Evolutionary conservation across 1,140 invertebrate genomes (phyloP).

Genomic region (Drosophila sp.): DNA sequence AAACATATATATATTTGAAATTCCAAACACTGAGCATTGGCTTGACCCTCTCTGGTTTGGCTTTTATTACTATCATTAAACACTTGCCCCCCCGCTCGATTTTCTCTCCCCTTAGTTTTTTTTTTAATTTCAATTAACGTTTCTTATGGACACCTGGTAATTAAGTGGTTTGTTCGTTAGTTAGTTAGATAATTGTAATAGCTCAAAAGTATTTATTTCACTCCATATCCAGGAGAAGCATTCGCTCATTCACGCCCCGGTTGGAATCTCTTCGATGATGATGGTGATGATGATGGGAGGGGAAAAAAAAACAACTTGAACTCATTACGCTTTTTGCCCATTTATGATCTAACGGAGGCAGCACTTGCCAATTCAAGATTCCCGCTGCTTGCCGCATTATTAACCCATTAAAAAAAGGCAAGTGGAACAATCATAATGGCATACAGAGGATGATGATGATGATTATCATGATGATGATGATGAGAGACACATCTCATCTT

Average conservation of each 20-base stretch:
- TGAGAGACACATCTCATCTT: slow-evolving; percentile 8
- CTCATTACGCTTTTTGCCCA: slow-evolving; percentile 11
- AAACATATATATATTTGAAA: no score
- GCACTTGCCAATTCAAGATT: slow-evolving; percentile 8
- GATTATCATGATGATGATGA: slow-evolving; percentile 2
- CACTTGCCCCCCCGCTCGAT: not conserved
- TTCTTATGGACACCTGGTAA: slow-evolving; percentile 9
- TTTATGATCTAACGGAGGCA: slow-evolving; percentile 7
- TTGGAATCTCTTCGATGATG: slow-evolving; percentile 3
- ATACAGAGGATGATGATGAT: not conserved
- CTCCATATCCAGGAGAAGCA: not conserved
- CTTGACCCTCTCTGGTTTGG: no score
- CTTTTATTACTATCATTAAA: no score
- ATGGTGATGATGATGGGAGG: not conserved
- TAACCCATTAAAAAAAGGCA: slow-evolving; percentile 10
- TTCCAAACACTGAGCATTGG: no score
- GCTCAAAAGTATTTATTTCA: slow-evolving; percentile 4
- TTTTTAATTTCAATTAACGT: not conserved
- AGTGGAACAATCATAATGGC: slow-evolving; percentile 4
- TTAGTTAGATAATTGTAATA: slow-evolving; percentile 3
- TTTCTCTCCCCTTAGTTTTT: not conserved
- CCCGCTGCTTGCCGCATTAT: slow-evolving; percentile 4
- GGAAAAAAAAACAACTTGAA: not conserved
- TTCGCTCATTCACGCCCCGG: not conserved
- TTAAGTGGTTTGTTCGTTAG: not conserved